A percentile compares a stretch with the other conserved stretches of the same genome.
Evolutionary conservation across 2,113 vertebrate genomes (phyloP).

Genomic region (Percopsis transmontana): DNA sequence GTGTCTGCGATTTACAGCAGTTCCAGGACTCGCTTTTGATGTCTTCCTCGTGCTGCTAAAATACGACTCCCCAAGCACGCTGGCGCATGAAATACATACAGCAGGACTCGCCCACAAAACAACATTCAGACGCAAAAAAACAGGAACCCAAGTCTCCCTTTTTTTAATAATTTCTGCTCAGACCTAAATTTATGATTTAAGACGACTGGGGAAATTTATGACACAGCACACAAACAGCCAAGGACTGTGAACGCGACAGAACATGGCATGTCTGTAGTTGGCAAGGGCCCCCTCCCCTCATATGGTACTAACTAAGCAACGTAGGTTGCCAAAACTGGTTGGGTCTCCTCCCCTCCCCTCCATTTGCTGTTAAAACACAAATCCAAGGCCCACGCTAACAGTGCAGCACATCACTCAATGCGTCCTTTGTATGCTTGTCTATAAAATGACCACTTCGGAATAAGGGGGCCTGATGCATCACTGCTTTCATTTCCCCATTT

Average conservation of each 20-base stretch:
- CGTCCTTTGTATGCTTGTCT: slow-evolving; percentile 57
- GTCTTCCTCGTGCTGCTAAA: slow-evolving; percentile 64
- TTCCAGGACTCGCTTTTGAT: slow-evolving; percentile 67
- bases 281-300: slow-evolving; percentile 44
- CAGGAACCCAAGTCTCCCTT: slow-evolving; percentile 26
- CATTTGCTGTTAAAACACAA: slow-evolving; percentile 35
- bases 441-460: slow-evolving; percentile 59
- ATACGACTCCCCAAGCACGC: slow-evolving; percentile 62
- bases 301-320: slow-evolving; percentile 50
- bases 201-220: slow-evolving; percentile 36
- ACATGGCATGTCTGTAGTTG: slow-evolving; percentile 36
- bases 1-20: slow-evolving; percentile 67
- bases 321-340: slow-evolving; percentile 38
- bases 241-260: slow-evolving; percentile 43
- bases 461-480: slow-evolving; percentile 47
- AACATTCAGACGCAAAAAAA: slow-evolving; percentile 21
- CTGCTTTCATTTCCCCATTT: slow-evolving; percentile 50
- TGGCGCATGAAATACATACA: slow-evolving; percentile 53
- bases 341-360: slow-evolving; percentile 29
- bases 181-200: slow-evolving; percentile 19
- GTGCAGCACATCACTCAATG: slow-evolving; percentile 59
- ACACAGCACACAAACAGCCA: slow-evolving; percentile 39
- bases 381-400: slow-evolving; percentile 45
- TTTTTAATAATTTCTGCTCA: background rate
- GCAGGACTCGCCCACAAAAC: slow-evolving; percentile 50